Percentiles rank a stretch among this genome's conserved stretches.
phyloP scores from a whole-genome alignment of 1,140 invertebrate genomes.

The Brachionus sp. region DNA sequence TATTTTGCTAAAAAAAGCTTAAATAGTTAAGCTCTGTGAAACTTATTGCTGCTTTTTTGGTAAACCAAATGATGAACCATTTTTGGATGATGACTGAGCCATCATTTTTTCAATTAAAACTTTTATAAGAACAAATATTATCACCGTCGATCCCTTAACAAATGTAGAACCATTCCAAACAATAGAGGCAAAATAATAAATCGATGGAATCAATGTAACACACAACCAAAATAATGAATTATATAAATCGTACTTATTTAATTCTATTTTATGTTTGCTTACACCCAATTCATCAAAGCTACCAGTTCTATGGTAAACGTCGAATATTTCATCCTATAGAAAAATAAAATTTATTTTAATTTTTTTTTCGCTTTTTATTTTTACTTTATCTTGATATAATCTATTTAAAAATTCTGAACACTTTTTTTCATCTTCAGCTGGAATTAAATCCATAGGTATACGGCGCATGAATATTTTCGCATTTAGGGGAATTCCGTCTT shows the following conservation, averaged over 20 bases:
- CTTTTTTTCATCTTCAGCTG: conserved; percentile 70
- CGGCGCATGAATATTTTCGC: conserved; percentile 60
- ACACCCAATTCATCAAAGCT: conserved; percentile 50
- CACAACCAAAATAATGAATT: conserved; percentile 53
- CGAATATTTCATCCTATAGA: conserved; percentile 55
- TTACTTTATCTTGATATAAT: conserved; percentile 73
- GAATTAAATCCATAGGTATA: conserved; percentile 75
- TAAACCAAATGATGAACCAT: conserved; percentile 31
- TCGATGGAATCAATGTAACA: conserved; percentile 52
- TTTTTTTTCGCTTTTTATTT: not conserved
- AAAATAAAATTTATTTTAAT: not conserved
- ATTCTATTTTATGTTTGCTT: conserved; percentile 47
- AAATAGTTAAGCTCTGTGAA: not conserved
- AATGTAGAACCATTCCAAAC: conserved; percentile 6
- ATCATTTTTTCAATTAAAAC: conserved; percentile 24
- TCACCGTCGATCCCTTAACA: not conserved
- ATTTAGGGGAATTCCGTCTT: conserved; percentile 1
- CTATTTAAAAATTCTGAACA: conserved; percentile 76
- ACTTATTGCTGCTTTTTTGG: not conserved
- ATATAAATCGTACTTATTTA: conserved; percentile 50
- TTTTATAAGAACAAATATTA: not conserved
- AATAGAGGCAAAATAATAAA: conserved; percentile 49
- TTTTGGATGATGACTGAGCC: not conserved
- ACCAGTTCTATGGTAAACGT: conserved; percentile 52
- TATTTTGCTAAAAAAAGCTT: not conserved